These are phyloP conservation scores for Lucifuga dentata DNA, from an alignment of 2,113 vertebrate genomes.

Conservation along the genomic window DNA sequence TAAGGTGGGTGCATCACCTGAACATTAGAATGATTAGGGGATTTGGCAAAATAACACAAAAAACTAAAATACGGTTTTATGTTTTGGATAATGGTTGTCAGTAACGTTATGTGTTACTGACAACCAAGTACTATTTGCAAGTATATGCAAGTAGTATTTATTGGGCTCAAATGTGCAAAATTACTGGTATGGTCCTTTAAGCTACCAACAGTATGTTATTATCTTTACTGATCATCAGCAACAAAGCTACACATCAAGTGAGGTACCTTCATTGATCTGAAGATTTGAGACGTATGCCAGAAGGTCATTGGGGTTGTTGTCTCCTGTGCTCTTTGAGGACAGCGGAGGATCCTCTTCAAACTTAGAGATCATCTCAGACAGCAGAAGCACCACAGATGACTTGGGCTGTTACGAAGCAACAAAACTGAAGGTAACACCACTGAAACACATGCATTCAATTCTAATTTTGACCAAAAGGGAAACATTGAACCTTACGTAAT, in stretches of 20 bases:
- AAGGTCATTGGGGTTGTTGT: conserved; percentile 85
- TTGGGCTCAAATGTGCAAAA: too few relatives aligned
- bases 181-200: too few relatives aligned
- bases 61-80: too few relatives aligned
- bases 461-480: neutral
- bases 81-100: too few relatives aligned
- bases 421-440: too few relatives aligned
- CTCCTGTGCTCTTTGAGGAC: conserved; percentile 79
- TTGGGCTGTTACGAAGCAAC: conserved; percentile 85
- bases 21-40: too few relatives aligned
- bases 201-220: neutral
- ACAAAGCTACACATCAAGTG: neutral
- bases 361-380: conserved; percentile 91
- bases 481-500: conserved; percentile 84
- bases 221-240: neutral
- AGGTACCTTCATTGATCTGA: conserved; percentile 87
- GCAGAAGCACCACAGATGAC: conserved; percentile 86
- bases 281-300: conserved; percentile 87
- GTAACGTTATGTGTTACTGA: too few relatives aligned
- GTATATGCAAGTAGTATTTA: too few relatives aligned
- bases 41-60: too few relatives aligned
- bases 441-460: too few relatives aligned
- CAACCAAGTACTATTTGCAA: too few relatives aligned
- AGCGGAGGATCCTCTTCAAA: conserved; percentile 95
- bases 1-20: too few relatives aligned